Evolutionary conservation across 2,113 vertebrate species (phyloP), one percentile per base, ranked within the genome.

Genomic region (Pseudorhombus dupliciocellatus): DNA sequence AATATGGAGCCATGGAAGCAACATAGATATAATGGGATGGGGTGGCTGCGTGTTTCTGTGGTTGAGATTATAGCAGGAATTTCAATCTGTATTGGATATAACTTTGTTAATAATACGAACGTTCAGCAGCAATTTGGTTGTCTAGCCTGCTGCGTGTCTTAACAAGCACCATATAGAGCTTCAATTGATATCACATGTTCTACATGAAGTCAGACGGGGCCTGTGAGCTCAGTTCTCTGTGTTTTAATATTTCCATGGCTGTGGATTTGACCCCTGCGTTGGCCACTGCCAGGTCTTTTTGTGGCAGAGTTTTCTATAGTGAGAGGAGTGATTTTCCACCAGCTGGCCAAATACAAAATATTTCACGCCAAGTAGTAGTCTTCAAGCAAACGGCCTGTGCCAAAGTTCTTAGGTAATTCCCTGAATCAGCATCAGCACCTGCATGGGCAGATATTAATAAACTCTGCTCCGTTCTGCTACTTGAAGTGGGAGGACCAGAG

Each of bases 1-100:
- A 81, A 73, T n/a, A 65, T 37, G 42, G 65, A 66, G 42, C 57
- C 68, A 58, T 64, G 62, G 60, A 69, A 53, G 64, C 50, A 80
- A 51, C 57, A 73, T 44, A 18, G 34, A 78, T 82, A 56, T 75
- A 24, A 21, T 24, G 28, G 30, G 46, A 24, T 5, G 16, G n/a
- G 14, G 22, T 54, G 18, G 2, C 50, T 22, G 4, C 53, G 26
- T 50, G 46, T 24, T 4, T 30, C 51, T 60, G 31, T 21, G 24
- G 26, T 22, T 16, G 14, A 73, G 18, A 50, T 52, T 5, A 60
- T n/a, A 11, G 54, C 24, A 52, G 20, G 50, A 46, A 34, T 57
- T 57, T 18, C 34, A 5, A 21, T 15, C 16, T 22, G 4, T 28
- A 12, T 9, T 22, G 5, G 5, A 66, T 65, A 37, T 60, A 21